Evolutionary conservation across 2,113 vertebrate species (phyloP), one percentile per base, ranked within the genome.

Genomic region (Dermatemys mawii): DNA sequence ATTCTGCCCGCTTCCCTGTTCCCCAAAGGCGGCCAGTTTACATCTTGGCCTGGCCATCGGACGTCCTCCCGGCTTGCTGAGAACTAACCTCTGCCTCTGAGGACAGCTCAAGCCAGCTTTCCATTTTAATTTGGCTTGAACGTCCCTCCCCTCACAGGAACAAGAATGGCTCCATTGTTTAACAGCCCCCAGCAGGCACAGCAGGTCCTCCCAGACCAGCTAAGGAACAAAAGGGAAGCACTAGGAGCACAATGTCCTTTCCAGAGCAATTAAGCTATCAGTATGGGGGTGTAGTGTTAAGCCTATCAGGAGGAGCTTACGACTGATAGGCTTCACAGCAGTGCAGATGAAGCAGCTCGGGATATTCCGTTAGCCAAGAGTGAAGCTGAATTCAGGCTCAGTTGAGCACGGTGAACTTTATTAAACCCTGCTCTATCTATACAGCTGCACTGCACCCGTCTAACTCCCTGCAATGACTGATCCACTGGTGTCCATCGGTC

Each of bases 241-340:
- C 21, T 81, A 19, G 83, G 63, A 90, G 93, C 57, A 80, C 81
- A 63, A 83, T 67, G 92, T 94, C 95, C 92, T 89, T 92, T 95
- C 87, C 83, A 89, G 83, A 96, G 89, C 86, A 94, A 96, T 96
- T 94, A 96, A 89, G 90, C 90, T 90, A 92, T 14, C 4, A 8
- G 95, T 60, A 76, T 88, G 93, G 78, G 93, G 87, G 90, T 87
- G 44, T 4, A 73, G n/a, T 16, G 80, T 81, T 70, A 38, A 17
- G 55, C 32, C 60, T 63, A 35, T 5, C 29, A 63, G 41, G 12
- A 41, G 41, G 38, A 14, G 24, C 41, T 14, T 27, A 7, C 4
- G 73, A 27, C 11, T 44, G 73, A 75, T 27, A 14, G 73, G 3
- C 41, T 27, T 44, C 73, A 5, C 73, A 44, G 73, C 38, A 26